These are phyloP conservation scores for Drosophila koepferae DNA, from an alignment of 2,888 invertebrate genomes.

Conservation along the genomic window DNA sequence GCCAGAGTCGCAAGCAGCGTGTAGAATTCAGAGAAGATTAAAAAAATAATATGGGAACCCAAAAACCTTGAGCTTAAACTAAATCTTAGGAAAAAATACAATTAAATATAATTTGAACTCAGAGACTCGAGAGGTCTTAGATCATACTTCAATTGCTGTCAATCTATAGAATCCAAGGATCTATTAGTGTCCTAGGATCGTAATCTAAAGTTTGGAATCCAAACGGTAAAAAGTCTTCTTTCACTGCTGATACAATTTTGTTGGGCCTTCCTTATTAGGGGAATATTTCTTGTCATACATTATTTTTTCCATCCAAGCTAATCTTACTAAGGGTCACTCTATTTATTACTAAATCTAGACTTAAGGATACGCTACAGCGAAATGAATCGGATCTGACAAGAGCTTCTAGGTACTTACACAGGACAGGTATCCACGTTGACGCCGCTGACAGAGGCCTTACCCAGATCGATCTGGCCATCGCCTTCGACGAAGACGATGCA, in stretches of 20 bases:
- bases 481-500: constrained; percentile 94
- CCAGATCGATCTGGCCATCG: constrained; percentile 90
- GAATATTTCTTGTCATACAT: neutral
- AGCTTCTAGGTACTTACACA: constrained; percentile 87
- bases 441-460: constrained; percentile 90
- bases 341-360: neutral
- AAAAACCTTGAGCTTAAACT: neutral
- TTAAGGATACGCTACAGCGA: neutral
- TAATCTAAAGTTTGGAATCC: too few relatives aligned
- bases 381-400: neutral
- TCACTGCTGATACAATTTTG: neutral
- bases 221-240: too few relatives aligned
- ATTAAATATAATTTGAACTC: too few relatives aligned
- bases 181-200: too few relatives aligned
- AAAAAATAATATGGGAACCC: too few relatives aligned
- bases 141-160: neutral
- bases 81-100: neutral
- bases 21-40: neutral
- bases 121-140: neutral
- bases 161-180: too few relatives aligned
- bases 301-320: neutral
- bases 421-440: constrained; percentile 93
- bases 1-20: constrained; percentile 8
- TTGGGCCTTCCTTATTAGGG: neutral
- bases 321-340: neutral